A percentile compares a stretch with the other conserved stretches of the same genome.
Evolutionary conservation across 2,113 vertebrate genomes (phyloP).

Genomic region (Odocoileus hemionus): DNA sequence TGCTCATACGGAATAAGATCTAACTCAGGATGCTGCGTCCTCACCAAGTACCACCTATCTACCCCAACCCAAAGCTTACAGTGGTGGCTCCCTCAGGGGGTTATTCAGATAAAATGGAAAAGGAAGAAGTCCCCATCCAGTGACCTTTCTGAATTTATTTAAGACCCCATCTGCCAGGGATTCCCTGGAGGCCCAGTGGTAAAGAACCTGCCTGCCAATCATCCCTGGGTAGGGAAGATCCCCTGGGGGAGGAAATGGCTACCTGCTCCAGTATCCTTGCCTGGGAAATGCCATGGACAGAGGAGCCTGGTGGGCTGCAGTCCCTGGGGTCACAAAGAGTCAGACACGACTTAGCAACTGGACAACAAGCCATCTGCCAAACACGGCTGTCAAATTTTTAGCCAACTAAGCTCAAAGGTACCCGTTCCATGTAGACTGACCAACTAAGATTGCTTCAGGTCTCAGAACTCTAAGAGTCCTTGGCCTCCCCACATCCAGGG

Average conservation of each 20-base stretch:
- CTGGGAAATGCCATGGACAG: background rate
- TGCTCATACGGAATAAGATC: background rate
- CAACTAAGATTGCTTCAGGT: background rate
- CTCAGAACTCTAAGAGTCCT: background rate
- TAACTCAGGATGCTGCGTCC: background rate
- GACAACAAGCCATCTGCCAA: background rate
- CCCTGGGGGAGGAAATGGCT: background rate
- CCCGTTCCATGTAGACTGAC: background rate
- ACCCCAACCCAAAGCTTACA: background rate
- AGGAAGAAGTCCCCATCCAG: background rate
- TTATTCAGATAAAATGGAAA: background rate
- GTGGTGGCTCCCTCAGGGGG: background rate
- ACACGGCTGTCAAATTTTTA: background rate
- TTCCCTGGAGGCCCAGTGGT: background rate
- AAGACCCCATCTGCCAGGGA: background rate
- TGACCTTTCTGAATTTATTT: background rate
- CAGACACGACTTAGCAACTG: background rate
- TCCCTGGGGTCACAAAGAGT: background rate
- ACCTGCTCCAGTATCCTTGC: background rate
- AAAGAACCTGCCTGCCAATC: background rate
- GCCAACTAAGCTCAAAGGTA: background rate
- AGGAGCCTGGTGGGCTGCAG: background rate
- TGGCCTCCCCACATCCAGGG: background rate
- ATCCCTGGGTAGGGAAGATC: background rate
- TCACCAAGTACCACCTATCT: background rate